Percentiles rank a stretch among this genome's conserved stretches.
Conservation (phyloP, 2,113 vertebrate genomes). For the Orcinus orca region DNA sequence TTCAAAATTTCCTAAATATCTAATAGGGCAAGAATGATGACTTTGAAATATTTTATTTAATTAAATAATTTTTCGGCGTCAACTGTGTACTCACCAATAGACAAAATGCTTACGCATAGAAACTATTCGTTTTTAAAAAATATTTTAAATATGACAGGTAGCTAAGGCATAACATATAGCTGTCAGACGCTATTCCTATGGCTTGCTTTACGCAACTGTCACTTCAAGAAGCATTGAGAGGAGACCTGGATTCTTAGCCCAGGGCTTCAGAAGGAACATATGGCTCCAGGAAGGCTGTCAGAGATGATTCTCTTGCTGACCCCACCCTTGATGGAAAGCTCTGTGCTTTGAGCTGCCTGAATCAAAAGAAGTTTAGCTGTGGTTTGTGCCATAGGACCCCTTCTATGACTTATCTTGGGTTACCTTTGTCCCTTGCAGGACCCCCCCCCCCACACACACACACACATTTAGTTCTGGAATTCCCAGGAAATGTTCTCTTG, state of each 20-base stretch:
- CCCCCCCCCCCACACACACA: rapidly evolving
- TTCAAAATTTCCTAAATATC: neutral
- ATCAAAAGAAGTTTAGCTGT: neutral
- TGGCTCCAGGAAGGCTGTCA: slow-evolving; percentile 40
- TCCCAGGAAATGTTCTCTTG: neutral
- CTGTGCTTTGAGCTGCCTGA: slow-evolving; percentile 5
- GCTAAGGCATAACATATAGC: slow-evolving; percentile 33
- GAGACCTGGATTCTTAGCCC: slow-evolving; percentile 47
- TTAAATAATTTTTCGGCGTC: slow-evolving; percentile 36
- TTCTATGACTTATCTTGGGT: neutral
- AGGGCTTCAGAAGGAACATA: slow-evolving; percentile 25
- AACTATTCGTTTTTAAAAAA: neutral
- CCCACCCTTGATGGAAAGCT: slow-evolving; percentile 33
- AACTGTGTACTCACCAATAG: neutral
- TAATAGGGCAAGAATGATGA: neutral
- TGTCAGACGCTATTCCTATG: slow-evolving; percentile 1
- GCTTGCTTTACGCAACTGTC: slow-evolving; percentile 65
- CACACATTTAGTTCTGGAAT: neutral
- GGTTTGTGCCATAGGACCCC: neutral
- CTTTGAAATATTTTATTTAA: slow-evolving; percentile 20
- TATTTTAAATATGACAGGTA: slow-evolving; percentile 33
- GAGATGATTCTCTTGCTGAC: slow-evolving; percentile 35
- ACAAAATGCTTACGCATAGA: neutral
- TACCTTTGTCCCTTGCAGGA: neutral
- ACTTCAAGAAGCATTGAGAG: slow-evolving; percentile 53